These are phyloP conservation scores for Tetramorium bicarinatum DNA, from an alignment of 2,888 invertebrate species.

Conservation along the genomic window DNA sequence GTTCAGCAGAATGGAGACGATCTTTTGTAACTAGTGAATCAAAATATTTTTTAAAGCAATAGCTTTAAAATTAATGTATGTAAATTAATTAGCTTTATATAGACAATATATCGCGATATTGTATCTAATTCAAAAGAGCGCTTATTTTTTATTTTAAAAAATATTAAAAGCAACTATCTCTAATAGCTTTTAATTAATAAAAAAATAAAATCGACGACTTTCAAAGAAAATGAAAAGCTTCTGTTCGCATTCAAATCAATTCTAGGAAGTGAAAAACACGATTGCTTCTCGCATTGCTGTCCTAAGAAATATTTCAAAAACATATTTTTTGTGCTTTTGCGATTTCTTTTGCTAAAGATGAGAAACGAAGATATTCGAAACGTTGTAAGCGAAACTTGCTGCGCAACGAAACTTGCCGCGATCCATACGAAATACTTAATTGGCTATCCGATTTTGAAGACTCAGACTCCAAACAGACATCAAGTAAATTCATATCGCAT, in stretches of 20 bases:
- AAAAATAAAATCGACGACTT: neutral
- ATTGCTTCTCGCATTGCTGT: neutral
- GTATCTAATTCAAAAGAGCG: neutral
- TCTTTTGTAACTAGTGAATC: neutral
- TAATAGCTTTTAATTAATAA: neutral
- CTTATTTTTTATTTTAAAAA: conserved; percentile 15
- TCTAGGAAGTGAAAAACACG: neutral
- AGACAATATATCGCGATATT: neutral
- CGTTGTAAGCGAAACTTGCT: neutral
- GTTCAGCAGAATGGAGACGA: neutral
- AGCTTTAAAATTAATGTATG: neutral
- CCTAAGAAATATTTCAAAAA: neutral
- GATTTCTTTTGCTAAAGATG: neutral
- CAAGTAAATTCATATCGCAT: conserved; percentile 73
- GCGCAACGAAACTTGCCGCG: neutral
- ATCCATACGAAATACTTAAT: conserved; percentile 74
- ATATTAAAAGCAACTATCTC: neutral
- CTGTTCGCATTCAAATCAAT: neutral
- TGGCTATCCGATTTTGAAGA: conserved; percentile 69
- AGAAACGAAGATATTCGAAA: neutral
- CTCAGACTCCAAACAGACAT: conserved; percentile 67
- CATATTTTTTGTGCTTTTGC: neutral
- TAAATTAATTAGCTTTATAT: neutral
- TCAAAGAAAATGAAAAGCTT: neutral
- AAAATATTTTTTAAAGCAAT: neutral